A percentile compares a stretch with the other conserved stretches of the same genome.
Conservation (phyloP, 2,888 invertebrate species). For the Laspeyria flexula region DNA sequence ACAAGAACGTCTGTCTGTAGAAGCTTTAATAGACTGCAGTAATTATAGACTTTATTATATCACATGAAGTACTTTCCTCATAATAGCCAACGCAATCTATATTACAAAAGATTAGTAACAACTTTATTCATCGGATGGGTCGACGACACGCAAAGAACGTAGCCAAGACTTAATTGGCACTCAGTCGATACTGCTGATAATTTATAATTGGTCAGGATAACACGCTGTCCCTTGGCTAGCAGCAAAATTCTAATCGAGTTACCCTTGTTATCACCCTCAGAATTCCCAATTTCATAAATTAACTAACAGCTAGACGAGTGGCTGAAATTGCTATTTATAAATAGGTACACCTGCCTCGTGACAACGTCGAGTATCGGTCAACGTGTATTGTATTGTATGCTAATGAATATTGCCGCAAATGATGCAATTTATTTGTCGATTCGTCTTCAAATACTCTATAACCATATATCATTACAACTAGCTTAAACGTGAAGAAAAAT, state of each 20-base stretch:
- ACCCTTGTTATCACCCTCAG: not conserved
- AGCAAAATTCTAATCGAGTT: slow-evolving; percentile 2
- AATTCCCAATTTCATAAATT: not conserved
- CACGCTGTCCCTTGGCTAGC: not conserved
- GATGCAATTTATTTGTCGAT: not conserved
- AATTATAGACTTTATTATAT: not conserved
- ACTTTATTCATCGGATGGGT: not conserved
- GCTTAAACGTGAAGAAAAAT: not conserved
- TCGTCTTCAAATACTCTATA: not conserved
- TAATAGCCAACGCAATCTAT: not conserved
- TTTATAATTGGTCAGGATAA: slow-evolving; percentile 9
- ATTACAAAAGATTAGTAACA: slow-evolving; percentile 1
- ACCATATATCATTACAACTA: not conserved
- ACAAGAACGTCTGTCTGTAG: too few relatives aligned
- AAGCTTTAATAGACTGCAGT: too few relatives aligned
- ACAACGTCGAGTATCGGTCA: not conserved
- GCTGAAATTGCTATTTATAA: not conserved
- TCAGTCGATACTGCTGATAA: slow-evolving; percentile 22
- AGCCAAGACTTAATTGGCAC: slow-evolving; percentile 21
- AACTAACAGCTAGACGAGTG: not conserved
- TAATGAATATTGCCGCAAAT: not conserved
- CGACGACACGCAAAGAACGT: slow-evolving; percentile 1
- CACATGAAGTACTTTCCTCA: not conserved
- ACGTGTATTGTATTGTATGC: not conserved
- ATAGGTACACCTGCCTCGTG: not conserved